phyloP scores from a whole-genome alignment of 2,797 vertebrate genomes.

The Ibycter americanus region DNA sequence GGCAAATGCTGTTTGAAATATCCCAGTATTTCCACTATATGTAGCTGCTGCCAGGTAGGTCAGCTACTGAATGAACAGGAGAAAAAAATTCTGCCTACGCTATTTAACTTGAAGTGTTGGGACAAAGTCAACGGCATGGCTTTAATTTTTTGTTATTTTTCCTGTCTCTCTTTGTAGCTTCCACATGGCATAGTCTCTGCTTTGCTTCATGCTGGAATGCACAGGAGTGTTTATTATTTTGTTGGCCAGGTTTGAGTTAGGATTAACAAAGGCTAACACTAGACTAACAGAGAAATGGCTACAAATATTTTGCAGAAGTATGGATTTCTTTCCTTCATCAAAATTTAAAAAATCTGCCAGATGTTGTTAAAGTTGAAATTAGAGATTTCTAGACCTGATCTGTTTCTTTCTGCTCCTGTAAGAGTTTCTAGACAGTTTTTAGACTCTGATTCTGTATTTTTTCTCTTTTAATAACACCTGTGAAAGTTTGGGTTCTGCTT shows the following conservation, averaged over 20 bases:
- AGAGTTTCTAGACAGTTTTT: background rate
- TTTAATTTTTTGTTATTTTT: background rate
- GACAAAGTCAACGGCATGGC: background rate
- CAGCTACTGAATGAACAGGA: background rate
- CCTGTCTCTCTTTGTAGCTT: background rate
- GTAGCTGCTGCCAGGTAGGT: background rate
- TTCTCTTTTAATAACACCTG: background rate
- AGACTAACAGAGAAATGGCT: background rate
- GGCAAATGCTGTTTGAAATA: background rate
- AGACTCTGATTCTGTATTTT: background rate
- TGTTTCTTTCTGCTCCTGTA: background rate
- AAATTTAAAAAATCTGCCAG: background rate
- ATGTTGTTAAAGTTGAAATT: background rate
- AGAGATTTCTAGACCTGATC: background rate
- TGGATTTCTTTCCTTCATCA: background rate
- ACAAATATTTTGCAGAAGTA: background rate
- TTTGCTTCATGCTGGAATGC: background rate
- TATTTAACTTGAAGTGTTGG: background rate
- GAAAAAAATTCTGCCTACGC: background rate
- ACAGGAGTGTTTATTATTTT: background rate
- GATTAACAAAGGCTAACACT: background rate
- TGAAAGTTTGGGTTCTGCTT: background rate
- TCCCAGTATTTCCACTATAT: background rate
- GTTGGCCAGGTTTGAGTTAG: background rate
- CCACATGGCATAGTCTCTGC: background rate